Evolutionary conservation across 2,113 vertebrate species (phyloP).

Genomic region (Porphyrio hochstetteri): DNA sequence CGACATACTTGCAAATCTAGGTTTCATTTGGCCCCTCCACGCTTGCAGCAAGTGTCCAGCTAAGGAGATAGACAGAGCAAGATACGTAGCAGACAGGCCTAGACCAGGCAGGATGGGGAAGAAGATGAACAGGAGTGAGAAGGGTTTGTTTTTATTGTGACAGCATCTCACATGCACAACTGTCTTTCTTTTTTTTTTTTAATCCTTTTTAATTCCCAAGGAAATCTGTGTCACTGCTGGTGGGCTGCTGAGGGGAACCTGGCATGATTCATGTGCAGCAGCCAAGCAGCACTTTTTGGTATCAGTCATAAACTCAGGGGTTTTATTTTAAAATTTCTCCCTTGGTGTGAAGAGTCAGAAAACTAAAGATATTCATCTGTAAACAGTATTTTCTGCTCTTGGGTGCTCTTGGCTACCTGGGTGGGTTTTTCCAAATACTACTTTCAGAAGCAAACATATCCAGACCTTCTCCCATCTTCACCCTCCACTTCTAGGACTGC

Average conservation of each 20-base stretch:
- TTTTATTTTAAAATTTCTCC: neutral
- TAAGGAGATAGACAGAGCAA: neutral
- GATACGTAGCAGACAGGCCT: neutral
- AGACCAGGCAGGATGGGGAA: neutral
- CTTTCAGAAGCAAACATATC: neutral
- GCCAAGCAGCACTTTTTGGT: neutral
- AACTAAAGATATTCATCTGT: neutral
- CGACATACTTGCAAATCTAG: constrained; percentile 55
- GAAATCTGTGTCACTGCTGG: neutral
- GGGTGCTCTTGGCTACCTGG: neutral
- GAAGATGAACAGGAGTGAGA: neutral
- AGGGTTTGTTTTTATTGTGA: neutral
- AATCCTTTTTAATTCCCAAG: neutral
- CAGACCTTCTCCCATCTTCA: neutral
- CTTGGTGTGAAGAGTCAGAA: neutral
- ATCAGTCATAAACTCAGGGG: neutral
- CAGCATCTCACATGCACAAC: neutral
- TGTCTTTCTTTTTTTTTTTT: rapidly evolving
- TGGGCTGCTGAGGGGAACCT: neutral
- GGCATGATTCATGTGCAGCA: neutral
- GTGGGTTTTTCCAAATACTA: neutral
- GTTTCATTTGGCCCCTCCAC: constrained; percentile 58
- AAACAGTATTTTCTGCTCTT: neutral
- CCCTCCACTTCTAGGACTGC: neutral
- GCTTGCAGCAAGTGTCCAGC: constrained; percentile 19